A percentile compares a stretch with the other conserved stretches of the same genome.
Conservation (phyloP, 92 coral and sea anemone species). For the Zoanthus sociatus region DNA sequence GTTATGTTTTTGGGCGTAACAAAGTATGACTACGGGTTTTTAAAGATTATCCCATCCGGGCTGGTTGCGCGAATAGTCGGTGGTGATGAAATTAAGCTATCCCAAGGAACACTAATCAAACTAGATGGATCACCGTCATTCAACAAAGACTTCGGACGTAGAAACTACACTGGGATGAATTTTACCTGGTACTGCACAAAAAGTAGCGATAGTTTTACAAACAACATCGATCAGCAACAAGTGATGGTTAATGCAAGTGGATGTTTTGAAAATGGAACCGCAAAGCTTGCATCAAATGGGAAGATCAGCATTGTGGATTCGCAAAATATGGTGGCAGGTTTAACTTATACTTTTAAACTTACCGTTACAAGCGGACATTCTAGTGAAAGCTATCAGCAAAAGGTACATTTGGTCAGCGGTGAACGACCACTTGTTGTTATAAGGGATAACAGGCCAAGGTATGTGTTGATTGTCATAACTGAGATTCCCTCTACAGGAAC, state of each 20-base stretch:
- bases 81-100: not conserved
- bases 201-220: constrained; percentile 17
- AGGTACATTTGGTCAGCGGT: not conserved
- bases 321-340: not conserved
- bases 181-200: constrained; percentile 36
- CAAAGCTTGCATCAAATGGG: not conserved
- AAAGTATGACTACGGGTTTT: constrained; percentile 9
- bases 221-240: not conserved
- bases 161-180: constrained; percentile 14
- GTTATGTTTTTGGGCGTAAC: not conserved
- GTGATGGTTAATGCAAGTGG: not conserved
- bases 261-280: constrained; percentile 8
- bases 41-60: not conserved
- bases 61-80: constrained; percentile 15
- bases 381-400: not conserved
- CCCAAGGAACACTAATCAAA: not conserved
- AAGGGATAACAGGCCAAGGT: constrained; percentile 93
- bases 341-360: constrained; percentile 15
- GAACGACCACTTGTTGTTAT: not conserved
- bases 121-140: constrained; percentile 18
- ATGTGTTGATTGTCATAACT: constrained; percentile 22
- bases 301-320: not conserved
- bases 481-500: too few species aligned
- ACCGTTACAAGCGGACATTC: not conserved
- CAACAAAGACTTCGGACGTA: not conserved